A percentile compares a stretch with the other conserved stretches of the same genome.
These are phyloP conservation scores for Xerus inauris DNA, from an alignment of 2,113 vertebrate species.

Conservation along the genomic window DNA sequence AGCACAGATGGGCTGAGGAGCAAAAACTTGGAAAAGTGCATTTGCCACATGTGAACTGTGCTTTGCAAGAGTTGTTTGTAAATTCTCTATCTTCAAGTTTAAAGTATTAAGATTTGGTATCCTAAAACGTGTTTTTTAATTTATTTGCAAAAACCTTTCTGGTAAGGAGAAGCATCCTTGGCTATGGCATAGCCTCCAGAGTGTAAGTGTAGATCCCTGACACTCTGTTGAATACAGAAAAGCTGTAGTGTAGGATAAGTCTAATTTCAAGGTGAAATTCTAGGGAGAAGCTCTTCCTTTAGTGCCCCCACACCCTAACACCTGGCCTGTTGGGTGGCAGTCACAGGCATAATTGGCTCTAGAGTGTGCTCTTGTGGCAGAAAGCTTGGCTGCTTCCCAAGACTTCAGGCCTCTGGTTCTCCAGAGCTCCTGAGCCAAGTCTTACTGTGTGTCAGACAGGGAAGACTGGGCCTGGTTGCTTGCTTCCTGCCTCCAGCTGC, in stretches of 20 bases:
- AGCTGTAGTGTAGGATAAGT: neutral
- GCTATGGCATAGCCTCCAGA: neutral
- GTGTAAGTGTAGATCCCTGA: neutral
- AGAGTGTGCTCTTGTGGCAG: neutral
- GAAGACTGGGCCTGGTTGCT: neutral
- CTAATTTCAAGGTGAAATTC: slow-evolving; percentile 46
- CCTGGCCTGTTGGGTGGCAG: neutral
- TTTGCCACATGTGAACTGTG: neutral
- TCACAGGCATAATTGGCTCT: neutral
- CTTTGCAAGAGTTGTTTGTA: neutral
- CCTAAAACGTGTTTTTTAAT: neutral
- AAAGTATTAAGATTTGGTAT: neutral
- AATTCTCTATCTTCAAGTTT: neutral
- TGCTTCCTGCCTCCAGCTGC: neutral
- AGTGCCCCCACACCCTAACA: no score
- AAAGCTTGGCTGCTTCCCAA: neutral
- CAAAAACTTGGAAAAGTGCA: neutral
- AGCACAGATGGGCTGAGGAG: neutral
- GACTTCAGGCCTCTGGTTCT: slow-evolving; percentile 19
- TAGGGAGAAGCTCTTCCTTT: neutral
- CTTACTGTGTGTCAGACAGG: neutral
- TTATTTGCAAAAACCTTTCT: neutral
- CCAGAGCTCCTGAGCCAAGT: neutral
- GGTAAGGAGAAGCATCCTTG: neutral
- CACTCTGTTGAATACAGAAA: neutral